phyloP scores from a whole-genome alignment of 2,888 invertebrate species.

The Holacanthella duospinosa region DNA sequence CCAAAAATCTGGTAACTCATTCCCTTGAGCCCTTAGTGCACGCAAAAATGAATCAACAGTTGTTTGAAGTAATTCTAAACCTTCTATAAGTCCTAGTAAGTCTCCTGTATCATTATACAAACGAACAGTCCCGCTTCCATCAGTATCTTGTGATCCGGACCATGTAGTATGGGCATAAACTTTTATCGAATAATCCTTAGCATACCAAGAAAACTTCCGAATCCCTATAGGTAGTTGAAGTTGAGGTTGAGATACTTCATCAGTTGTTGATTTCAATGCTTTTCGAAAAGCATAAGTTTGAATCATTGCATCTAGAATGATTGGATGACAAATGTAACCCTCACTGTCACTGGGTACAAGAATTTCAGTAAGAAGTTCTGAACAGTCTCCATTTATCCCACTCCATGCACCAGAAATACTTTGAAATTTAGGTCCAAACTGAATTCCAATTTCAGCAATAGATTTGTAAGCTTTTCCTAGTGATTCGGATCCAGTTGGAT shows the following conservation, averaged over 20 bases:
- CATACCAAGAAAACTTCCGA: conserved; percentile 2
- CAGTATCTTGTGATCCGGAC: background rate
- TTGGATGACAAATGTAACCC: conserved; percentile 9
- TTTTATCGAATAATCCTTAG: background rate
- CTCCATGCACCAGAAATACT: background rate
- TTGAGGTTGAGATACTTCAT: background rate
- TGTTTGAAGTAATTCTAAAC: background rate
- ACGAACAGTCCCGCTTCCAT: background rate
- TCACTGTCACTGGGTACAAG: background rate
- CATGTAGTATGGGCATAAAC: background rate
- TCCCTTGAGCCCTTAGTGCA: background rate
- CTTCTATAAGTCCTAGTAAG: background rate
- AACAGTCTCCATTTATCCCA: background rate
- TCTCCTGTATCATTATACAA: background rate
- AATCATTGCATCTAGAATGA: conserved; percentile 10
- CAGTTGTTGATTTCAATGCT: background rate
- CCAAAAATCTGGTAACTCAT: background rate
- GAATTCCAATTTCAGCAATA: background rate
- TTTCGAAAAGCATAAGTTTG: conserved; percentile 6
- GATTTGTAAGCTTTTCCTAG: background rate
- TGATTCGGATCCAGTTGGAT: background rate
- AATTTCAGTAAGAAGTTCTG: background rate
- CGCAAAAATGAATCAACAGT: background rate
- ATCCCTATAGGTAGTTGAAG: conserved; percentile 5
- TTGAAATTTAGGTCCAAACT: conserved; percentile 2